Evolutionary conservation across 1,140 invertebrate genomes (phyloP), one percentile per base, ranked within the genome.

Genomic region (Drosophila elegans): DNA sequence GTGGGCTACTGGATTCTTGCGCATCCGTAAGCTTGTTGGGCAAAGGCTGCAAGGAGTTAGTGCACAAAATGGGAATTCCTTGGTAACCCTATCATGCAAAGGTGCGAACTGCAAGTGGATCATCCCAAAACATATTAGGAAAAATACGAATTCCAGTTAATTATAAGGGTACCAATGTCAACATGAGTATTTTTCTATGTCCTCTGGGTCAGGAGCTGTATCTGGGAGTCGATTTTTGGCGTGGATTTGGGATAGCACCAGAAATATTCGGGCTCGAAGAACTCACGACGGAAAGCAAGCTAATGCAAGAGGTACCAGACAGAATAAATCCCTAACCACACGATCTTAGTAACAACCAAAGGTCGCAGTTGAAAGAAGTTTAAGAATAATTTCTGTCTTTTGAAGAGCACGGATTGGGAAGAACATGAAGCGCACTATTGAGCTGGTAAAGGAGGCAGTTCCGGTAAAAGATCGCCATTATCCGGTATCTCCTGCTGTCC

Each of bases 151-250:
- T n/a, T 12, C 25, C 46, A 6, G 11, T 49, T 4, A 12, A 12
- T 6, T 49, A 6, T 10, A 27, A 29, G 12, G 6, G 21, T 10
- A 32, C 7, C 29, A 45, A 3, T 4, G 10, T 46, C 3, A 16
- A 46, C 10, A 46, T 46, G 21, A 10, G 12, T 5, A 9, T 46
- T 25, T 46, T 25, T 10, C 5, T 55, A 25, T 55, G 53, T 29
- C 38, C 12, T 3, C 4, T 38, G 10, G 32, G 21, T 4, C 34
- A 52, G 12, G 13, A 36, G 7, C 4, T 56, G 5, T 56, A 56
- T 16, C 10, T 56, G 12, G 41, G 41, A 5, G 55, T 57, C 0
- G 41, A 56, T 6, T 56, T 57, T 21, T 57, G 16, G 41, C 12
- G 12, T 1, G 10, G 25, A 12, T 46, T 57, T 10, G 7, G 10